Evolutionary conservation across 2,113 vertebrate species (phyloP).

Genomic region (Rissa tridactyla): DNA sequence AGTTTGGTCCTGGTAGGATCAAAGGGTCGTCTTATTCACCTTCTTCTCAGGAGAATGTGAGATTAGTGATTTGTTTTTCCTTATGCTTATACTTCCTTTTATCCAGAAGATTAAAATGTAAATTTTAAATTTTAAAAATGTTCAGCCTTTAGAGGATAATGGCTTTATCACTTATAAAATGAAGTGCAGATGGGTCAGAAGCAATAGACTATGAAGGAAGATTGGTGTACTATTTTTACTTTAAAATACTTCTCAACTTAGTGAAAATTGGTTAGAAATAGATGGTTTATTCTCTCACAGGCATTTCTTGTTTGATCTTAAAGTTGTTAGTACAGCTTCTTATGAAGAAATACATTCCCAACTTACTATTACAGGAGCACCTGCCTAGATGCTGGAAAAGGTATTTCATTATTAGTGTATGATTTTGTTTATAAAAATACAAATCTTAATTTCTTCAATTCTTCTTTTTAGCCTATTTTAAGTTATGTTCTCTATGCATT

Average conservation of each 20-base stretch:
- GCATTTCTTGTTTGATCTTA: background rate
- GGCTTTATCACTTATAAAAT: background rate
- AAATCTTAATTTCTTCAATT: background rate
- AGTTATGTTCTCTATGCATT: constrained; percentile 92
- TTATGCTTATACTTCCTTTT: background rate
- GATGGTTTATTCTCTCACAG: background rate
- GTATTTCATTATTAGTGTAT: background rate
- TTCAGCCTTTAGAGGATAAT: background rate
- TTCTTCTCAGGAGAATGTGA: background rate
- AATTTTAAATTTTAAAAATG: background rate
- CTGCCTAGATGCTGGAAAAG: background rate
- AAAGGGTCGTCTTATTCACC: background rate
- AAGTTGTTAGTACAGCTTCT: background rate
- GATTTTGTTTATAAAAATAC: background rate
- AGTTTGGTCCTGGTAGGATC: background rate
- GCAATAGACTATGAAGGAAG: background rate
- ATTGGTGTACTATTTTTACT: background rate
- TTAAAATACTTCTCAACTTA: background rate
- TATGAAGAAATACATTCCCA: background rate
- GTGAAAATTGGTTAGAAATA: background rate
- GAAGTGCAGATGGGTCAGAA: background rate
- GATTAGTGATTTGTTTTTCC: background rate
- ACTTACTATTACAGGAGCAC: background rate
- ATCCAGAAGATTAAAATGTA: background rate
- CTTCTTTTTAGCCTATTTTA: constrained; percentile 85